Percentiles rank a stretch among this genome's conserved stretches.
Conservation (phyloP, 64 coral and sea anemone genomes). For the Dendronephthya gigantea region DNA sequence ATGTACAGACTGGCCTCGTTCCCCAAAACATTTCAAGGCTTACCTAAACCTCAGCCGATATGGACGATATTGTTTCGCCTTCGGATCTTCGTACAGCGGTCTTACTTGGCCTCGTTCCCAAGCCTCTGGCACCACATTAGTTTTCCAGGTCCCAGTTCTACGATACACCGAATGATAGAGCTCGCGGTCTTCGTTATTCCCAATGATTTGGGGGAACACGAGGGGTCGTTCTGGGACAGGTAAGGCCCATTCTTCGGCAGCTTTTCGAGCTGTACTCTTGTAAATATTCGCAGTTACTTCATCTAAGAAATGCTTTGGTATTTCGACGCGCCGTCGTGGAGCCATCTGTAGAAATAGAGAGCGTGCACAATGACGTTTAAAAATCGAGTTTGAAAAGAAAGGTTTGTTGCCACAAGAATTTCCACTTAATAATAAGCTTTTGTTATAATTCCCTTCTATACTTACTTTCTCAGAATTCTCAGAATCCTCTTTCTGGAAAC, state of each 20-base stretch:
- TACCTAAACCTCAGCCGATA: not conserved
- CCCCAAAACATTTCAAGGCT: not conserved
- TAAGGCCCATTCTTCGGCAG: not conserved
- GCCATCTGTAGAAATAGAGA: not conserved
- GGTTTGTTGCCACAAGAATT: too few relatives aligned
- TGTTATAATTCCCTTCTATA: not conserved
- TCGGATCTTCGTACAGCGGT: not conserved
- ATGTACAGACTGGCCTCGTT: too few relatives aligned
- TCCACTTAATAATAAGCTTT: too few relatives aligned
- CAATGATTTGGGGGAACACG: not conserved
- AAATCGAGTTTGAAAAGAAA: too few relatives aligned
- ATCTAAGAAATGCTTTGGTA: not conserved
- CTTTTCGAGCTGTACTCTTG: not conserved
- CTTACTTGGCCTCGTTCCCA: not conserved
- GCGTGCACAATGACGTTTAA: too few relatives aligned
- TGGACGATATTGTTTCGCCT: not conserved
- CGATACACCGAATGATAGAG: not conserved
- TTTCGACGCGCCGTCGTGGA: not conserved
- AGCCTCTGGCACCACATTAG: not conserved
- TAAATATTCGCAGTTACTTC: not conserved
- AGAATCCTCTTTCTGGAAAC: not conserved
- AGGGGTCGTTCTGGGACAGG: not conserved
- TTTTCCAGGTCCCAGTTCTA: conserved; percentile 4
- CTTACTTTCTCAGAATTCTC: not conserved
- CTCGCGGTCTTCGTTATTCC: not conserved